Base-by-base conservation (phyloP, 2,797 vertebrate species). In the Limosa lapponica region DNA sequence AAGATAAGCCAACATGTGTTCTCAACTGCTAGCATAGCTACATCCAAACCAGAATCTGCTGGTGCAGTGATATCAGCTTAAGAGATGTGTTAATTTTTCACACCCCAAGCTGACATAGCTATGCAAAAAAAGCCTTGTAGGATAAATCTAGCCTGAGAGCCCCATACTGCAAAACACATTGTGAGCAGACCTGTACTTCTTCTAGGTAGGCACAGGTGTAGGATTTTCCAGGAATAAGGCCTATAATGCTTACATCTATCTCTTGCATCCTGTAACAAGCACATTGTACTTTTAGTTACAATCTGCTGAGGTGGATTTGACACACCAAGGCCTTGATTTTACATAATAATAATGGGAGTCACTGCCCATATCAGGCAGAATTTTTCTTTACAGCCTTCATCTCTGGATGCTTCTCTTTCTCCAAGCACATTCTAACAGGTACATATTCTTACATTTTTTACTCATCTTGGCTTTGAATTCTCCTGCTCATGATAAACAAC, bases 31-130 rank as follows among this genome's bases (percentile, higher is more conserved):
- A 89, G 82, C 75, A 78, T 64, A 91, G 71, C 75, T 92, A 61
- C 64, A 82, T 86, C 82, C 69, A 96, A 89, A 94, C 23, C 55
- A 77, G 64, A 81, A 67, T 93, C 86, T 93, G 82, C 61, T 78
- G 59, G 48, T 73, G 71, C 81, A 66, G 19, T 75, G 71, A 66
- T 59, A 87, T n/a, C 82, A 82, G 67, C 71, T 91, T 91, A 64
- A 77, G 44, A 71, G 71, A 78, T 0, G 0, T 13, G 24, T 36
- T 92, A 62, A 64, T 87, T 82, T 93, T 95, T 94, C 92, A 93
- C 37, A 77, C n/a, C 32, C 48, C 41, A 62, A 85, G 34, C 72
- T 91, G 82, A 85, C 55, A 66, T 7, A 74, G 27, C 17, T 67
- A 43, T 80, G 51, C 59, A 4, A 73, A 70, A 87, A 91, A 88